phyloP scores from a whole-genome alignment of 2,888 invertebrate genomes.

The Drosophila aldrichi region DNA sequence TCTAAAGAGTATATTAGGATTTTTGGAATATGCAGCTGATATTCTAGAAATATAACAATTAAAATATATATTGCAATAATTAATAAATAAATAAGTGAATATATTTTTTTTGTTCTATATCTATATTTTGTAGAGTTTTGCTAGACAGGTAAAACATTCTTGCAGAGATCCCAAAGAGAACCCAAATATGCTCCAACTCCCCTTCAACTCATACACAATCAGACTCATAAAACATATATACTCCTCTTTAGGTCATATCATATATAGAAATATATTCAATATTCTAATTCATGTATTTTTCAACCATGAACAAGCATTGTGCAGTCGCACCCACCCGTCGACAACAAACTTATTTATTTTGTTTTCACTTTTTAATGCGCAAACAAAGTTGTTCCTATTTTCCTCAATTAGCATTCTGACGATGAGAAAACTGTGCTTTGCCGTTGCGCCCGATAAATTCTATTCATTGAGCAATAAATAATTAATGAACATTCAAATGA shows the following conservation, averaged over 20 bases:
- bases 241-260: neutral
- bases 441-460: conserved; percentile 45
- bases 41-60: no score
- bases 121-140: no score
- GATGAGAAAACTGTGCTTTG: conserved; percentile 33
- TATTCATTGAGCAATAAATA: conserved; percentile 62
- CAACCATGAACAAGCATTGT: neutral
- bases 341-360: conserved; percentile 10
- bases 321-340: neutral
- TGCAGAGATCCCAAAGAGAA: no score
- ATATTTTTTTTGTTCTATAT: no score
- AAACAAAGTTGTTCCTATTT: conserved; percentile 23
- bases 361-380: conserved; percentile 40
- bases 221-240: neutral
- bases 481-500: conserved; percentile 59
- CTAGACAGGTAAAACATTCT: no score
- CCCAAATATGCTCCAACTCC: no score
- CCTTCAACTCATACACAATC: no score
- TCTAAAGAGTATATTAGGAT: neutral
- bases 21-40: neutral
- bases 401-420: conserved; percentile 20
- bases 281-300: neutral
- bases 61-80: no score
- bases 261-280: neutral
- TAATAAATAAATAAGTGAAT: no score